phyloP scores from a whole-genome alignment of 2,113 vertebrate species.

The Odocoileus virginianus region DNA sequence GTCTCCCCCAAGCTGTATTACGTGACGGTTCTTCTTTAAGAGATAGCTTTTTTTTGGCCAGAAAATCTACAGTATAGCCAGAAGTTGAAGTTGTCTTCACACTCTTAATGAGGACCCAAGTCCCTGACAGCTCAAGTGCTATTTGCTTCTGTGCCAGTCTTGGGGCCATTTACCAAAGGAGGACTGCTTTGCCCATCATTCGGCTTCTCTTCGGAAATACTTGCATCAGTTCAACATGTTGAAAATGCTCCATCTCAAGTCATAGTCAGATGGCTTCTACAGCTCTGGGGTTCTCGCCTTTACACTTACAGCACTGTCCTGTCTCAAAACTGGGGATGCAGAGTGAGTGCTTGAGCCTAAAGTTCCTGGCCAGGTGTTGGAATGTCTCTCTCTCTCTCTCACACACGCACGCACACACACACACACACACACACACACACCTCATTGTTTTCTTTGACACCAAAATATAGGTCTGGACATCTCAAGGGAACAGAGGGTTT shows the following conservation, averaged over 20 bases:
- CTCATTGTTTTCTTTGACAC: neutral
- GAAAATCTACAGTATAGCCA: neutral
- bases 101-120: neutral
- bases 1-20: neutral
- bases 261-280: neutral
- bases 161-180: neutral
- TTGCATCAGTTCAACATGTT: neutral
- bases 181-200: neutral
- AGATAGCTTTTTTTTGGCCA: neutral
- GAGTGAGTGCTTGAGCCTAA: neutral
- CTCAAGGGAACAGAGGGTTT: neutral
- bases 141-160: neutral
- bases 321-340: neutral
- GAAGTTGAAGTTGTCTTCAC: neutral
- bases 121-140: neutral
- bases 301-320: neutral
- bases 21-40: neutral
- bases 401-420: neutral
- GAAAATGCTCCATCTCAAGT: conserved; percentile 11
- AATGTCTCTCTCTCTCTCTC: neutral
- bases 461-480: neutral
- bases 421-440: neutral
- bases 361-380: neutral
- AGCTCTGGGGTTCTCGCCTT: neutral
- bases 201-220: neutral